Percentiles rank a stretch among this genome's conserved stretches.
These are phyloP conservation scores for Telenomus remus DNA, from an alignment of 1,140 invertebrate species.

Conservation along the genomic window DNA sequence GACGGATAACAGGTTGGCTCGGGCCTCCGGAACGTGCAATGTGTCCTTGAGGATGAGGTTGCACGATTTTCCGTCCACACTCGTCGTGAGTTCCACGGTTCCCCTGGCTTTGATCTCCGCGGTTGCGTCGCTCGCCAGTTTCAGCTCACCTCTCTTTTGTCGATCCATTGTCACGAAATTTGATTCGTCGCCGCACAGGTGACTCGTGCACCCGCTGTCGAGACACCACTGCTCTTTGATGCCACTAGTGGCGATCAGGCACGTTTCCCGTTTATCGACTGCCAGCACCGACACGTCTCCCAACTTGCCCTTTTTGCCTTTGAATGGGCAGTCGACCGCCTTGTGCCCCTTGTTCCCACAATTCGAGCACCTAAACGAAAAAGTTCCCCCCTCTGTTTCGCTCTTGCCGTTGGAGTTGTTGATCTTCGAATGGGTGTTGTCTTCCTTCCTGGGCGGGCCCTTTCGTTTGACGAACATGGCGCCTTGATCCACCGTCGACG, in stretches of 20 bases:
- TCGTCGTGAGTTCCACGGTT: not conserved
- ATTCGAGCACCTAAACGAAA: not conserved
- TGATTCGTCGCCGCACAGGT: not conserved
- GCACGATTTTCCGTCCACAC: not conserved
- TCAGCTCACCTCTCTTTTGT: not conserved
- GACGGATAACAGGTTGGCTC: constrained; percentile 12
- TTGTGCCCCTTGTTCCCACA: not conserved
- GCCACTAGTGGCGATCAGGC: not conserved
- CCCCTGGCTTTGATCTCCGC: constrained; percentile 1
- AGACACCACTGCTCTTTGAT: not conserved
- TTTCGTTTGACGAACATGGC: constrained; percentile 11
- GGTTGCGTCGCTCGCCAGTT: constrained; percentile 2
- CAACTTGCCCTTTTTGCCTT: not conserved
- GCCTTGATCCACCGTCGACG: constrained; percentile 5
- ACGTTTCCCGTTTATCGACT: not conserved
- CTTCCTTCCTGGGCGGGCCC: not conserved
- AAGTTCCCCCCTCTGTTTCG: not conserved
- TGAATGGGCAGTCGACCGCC: not conserved
- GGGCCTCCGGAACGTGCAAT: constrained; percentile 9
- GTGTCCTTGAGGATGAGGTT: constrained; percentile 3
- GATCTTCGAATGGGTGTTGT: not conserved
- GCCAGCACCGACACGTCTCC: not conserved
- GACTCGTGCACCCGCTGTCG: constrained; percentile 1
- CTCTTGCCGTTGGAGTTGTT: constrained; percentile 1
- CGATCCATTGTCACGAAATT: not conserved